phyloP scores from a whole-genome alignment of 2,888 invertebrate genomes.

The Synanthedon myopaeformis region DNA sequence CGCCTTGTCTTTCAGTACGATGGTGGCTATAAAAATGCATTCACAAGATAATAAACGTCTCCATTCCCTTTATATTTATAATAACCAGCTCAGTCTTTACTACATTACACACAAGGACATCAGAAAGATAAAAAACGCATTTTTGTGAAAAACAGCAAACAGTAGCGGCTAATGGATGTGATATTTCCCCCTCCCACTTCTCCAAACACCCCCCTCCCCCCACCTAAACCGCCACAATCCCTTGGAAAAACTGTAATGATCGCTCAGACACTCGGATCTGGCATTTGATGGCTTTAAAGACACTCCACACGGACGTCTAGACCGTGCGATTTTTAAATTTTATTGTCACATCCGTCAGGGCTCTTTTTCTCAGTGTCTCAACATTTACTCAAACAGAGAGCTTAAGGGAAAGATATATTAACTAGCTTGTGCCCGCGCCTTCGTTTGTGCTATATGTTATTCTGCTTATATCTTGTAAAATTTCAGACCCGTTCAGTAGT shows the following conservation, averaged over 20 bases:
- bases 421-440: no score
- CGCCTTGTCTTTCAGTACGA: no score
- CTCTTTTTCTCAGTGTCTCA: neutral
- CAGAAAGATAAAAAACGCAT: constrained; percentile 4
- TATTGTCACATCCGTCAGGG: neutral
- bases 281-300: constrained; percentile 16
- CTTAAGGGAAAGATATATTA: no score
- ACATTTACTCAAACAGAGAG: no score
- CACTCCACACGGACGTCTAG: constrained; percentile 5
- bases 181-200: neutral
- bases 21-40: no score
- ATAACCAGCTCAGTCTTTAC: neutral
- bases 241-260: constrained; percentile 17
- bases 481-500: no score
- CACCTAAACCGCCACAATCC: constrained; percentile 10
- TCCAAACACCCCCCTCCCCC: neutral
- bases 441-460: no score
- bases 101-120: neutral
- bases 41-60: no score
- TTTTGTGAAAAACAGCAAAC: constrained; percentile 1
- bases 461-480: no score
- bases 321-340: neutral
- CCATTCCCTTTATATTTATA: no score
- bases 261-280: constrained; percentile 13
- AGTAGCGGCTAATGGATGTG: constrained; percentile 7